phyloP scores from a whole-genome alignment of 2,113 vertebrate genomes.

The Nestor notabilis region DNA sequence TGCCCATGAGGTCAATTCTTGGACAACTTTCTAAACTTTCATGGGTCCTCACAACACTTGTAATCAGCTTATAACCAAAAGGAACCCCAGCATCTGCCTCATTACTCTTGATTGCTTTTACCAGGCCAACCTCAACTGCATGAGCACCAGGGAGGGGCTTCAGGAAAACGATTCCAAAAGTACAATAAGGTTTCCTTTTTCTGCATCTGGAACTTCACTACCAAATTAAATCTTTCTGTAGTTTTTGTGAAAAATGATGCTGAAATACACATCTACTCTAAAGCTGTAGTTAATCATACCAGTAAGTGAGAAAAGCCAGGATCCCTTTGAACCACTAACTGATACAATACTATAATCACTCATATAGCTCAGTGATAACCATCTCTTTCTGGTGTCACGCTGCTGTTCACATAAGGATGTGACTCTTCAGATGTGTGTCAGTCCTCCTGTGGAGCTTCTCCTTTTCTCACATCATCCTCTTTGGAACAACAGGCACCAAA shows the following conservation, averaged over 20 bases:
- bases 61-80: background rate
- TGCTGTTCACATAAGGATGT: conserved; percentile 41
- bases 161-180: background rate
- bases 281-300: background rate
- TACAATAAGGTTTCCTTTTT: background rate
- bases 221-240: background rate
- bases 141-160: background rate
- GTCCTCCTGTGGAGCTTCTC: background rate
- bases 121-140: background rate
- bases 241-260: background rate
- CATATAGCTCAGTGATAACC: background rate
- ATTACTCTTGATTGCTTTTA: background rate
- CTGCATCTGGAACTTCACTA: background rate
- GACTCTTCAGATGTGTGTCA: background rate
- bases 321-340: conserved; percentile 3
- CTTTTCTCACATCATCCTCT: background rate
- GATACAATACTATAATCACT: background rate
- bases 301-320: background rate
- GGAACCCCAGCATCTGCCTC: background rate
- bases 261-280: background rate
- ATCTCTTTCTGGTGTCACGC: conserved; percentile 9
- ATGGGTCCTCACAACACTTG: background rate
- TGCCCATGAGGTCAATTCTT: background rate
- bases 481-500: background rate
- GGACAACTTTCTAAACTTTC: background rate